These are phyloP conservation scores for Ovibos moschatus DNA, from an alignment of 2,113 vertebrate species.

Conservation along the genomic window DNA sequence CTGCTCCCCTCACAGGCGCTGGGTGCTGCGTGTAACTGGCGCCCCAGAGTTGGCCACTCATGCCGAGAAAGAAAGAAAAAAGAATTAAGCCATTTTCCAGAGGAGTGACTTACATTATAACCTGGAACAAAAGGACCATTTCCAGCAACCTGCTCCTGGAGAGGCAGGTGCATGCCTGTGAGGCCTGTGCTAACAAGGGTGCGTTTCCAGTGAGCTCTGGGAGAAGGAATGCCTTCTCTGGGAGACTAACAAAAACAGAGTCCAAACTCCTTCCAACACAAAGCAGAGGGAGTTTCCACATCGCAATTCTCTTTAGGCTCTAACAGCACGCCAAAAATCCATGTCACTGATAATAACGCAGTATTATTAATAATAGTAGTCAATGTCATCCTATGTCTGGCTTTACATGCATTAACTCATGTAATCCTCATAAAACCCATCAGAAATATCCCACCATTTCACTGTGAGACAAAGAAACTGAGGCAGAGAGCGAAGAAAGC, in stretches of 20 bases:
- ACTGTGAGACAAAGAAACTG: not conserved
- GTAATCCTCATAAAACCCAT: not conserved
- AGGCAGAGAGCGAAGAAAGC: not conserved
- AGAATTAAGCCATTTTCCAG: not conserved
- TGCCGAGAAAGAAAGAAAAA: not conserved
- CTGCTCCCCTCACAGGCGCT: not conserved
- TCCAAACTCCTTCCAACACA: not conserved
- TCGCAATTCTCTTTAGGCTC: not conserved
- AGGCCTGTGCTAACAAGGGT: not conserved
- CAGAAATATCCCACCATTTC: not conserved
- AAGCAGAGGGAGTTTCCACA: not conserved
- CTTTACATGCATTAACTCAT: not conserved
- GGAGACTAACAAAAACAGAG: accelerated
- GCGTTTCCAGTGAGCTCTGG: not conserved
- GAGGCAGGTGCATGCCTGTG: not conserved
- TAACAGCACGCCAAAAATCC: not conserved
- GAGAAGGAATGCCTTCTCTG: not conserved
- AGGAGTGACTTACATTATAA: not conserved
- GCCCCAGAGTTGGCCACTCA: not conserved
- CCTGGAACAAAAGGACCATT: not conserved
- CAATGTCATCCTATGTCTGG: not conserved
- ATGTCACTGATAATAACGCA: not conserved
- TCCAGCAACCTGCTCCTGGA: not conserved
- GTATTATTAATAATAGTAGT: not conserved
- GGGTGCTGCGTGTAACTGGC: not conserved